phyloP scores from a whole-genome alignment of 2,113 vertebrate species.

The Rynchops niger region DNA sequence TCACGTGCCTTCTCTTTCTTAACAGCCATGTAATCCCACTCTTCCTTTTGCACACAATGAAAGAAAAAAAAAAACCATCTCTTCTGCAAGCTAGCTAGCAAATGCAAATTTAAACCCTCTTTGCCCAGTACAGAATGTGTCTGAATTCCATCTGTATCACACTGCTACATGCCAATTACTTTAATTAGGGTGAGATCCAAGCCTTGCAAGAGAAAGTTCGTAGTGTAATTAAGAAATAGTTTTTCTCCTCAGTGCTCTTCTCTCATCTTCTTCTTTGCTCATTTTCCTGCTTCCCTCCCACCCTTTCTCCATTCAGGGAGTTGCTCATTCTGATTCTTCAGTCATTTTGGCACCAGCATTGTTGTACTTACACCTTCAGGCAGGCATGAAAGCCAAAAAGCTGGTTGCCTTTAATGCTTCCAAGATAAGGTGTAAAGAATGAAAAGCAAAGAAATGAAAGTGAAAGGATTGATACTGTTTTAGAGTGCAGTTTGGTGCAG shows the following conservation, averaged over 20 bases:
- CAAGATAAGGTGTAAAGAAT: not conserved
- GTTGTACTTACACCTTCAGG: slow-evolving; percentile 13
- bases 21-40: not conserved
- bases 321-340: slow-evolving; percentile 18
- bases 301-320: not conserved
- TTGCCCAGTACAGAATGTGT: not conserved
- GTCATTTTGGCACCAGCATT: slow-evolving; percentile 17
- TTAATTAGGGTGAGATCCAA: slow-evolving; percentile 54
- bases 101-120: slow-evolving; percentile 20
- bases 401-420: slow-evolving; percentile 21
- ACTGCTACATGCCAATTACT: slow-evolving; percentile 30
- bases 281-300: slow-evolving; percentile 34
- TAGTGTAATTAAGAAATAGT: slow-evolving; percentile 53
- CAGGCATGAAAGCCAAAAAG: slow-evolving; percentile 31
- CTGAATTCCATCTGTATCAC: slow-evolving; percentile 25
- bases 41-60: not conserved
- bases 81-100: not conserved
- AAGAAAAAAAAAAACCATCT: not conserved
- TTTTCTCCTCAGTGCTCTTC: slow-evolving; percentile 12
- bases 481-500: not conserved
- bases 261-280: slow-evolving; percentile 48
- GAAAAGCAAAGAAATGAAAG: slow-evolving; percentile 21
- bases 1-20: not conserved
- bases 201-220: slow-evolving; percentile 18
- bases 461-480: not conserved